phyloP scores from a whole-genome alignment of 2,888 invertebrate species.

The Drosophila colorata region DNA sequence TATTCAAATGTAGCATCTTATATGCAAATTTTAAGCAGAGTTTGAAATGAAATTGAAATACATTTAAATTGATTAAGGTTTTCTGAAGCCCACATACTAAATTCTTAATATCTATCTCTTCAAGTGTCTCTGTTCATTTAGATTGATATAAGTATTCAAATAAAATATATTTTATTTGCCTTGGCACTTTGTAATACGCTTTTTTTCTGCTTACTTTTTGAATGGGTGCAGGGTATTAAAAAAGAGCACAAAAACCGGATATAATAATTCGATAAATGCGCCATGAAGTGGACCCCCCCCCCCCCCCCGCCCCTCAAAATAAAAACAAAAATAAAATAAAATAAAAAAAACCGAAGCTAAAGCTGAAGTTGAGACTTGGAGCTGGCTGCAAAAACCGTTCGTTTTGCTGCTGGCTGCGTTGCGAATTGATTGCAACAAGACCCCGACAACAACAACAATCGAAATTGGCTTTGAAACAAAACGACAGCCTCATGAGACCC shows the following conservation, averaged over 20 bases:
- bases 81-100: too few relatives aligned
- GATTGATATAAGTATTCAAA: too few relatives aligned
- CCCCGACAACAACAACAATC: constrained; percentile 17
- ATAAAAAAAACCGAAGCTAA: constrained; percentile 10
- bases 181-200: too few relatives aligned
- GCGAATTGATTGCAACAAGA: constrained; percentile 64
- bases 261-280: constrained; percentile 81
- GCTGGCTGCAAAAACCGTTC: constrained; percentile 45
- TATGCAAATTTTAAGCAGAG: too few relatives aligned
- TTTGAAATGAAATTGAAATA: too few relatives aligned
- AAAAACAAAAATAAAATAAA: background rate
- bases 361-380: background rate
- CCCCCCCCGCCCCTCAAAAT: background rate
- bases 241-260: constrained; percentile 66
- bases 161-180: background rate
- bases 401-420: constrained; percentile 57
- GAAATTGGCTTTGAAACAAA: constrained; percentile 52
- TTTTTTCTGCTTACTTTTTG: background rate
- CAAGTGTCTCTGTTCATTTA: too few relatives aligned
- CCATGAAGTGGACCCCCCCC: constrained; percentile 62
- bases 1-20: too few relatives aligned
- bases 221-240: constrained; percentile 12
- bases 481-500: constrained; percentile 32
- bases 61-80: too few relatives aligned
- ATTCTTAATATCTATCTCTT: too few relatives aligned